Percentiles rank a stretch among this genome's conserved stretches.
These are phyloP conservation scores for Caretta caretta DNA, from an alignment of 2,113 vertebrate species.

Conservation along the genomic window DNA sequence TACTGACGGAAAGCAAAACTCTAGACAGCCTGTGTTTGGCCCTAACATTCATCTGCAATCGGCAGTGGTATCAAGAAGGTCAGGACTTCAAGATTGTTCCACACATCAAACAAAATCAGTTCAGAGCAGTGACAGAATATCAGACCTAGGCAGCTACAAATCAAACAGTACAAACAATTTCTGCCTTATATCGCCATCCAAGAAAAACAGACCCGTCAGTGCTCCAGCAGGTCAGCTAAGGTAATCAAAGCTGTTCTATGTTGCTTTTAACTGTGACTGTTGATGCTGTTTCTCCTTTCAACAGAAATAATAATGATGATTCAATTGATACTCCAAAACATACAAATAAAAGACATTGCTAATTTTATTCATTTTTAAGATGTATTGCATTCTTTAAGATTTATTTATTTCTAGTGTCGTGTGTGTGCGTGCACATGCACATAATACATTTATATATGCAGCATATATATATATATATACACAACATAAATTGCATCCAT, in stretches of 20 bases:
- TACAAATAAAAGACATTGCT: slow-evolving; percentile 32
- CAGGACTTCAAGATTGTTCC: slow-evolving; percentile 68
- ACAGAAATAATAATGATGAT: slow-evolving; percentile 44
- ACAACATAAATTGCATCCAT: neutral
- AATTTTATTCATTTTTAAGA: slow-evolving; percentile 31
- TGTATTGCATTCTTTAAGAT: slow-evolving; percentile 24
- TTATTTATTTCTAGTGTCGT: neutral
- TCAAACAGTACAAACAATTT: slow-evolving; percentile 75
- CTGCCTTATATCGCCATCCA: slow-evolving; percentile 59
- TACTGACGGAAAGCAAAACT: slow-evolving; percentile 42
- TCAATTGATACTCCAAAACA: slow-evolving; percentile 50
- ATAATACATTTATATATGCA: no score
- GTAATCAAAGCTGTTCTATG: slow-evolving; percentile 78
- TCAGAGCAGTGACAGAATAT: slow-evolving; percentile 71
- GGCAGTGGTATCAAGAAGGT: slow-evolving; percentile 62
- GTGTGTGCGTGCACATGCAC: no score
- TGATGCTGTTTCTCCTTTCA: slow-evolving; percentile 53
- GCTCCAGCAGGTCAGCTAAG: slow-evolving; percentile 74
- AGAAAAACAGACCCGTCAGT: slow-evolving; percentile 76
- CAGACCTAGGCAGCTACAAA: slow-evolving; percentile 70
- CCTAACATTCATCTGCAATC: slow-evolving; percentile 50
- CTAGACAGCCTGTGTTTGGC: slow-evolving; percentile 52
- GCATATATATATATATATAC: neutral
- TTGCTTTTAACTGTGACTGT: slow-evolving; percentile 60
- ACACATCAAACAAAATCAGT: slow-evolving; percentile 77